A percentile compares a stretch with the other conserved stretches of the same genome.
Conservation (phyloP, 2,113 vertebrate genomes). For the Tychaedon coryphoeus region DNA sequence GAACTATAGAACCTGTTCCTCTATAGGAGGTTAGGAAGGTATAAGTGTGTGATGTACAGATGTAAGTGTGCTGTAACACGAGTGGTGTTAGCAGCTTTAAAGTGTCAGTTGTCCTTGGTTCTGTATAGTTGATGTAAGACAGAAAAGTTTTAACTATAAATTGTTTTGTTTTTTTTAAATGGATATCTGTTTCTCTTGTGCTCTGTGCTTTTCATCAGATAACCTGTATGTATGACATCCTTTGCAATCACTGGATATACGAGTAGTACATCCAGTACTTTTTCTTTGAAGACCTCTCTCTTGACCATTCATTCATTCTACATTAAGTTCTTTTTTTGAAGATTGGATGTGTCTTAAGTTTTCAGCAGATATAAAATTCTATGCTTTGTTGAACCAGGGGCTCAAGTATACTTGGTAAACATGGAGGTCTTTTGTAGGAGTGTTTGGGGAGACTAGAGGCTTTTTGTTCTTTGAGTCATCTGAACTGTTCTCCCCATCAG, state of each 20-base stretch:
- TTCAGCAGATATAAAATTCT: not conserved
- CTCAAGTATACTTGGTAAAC: fast-evolving
- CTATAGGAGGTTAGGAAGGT: fast-evolving
- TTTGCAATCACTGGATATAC: fast-evolving
- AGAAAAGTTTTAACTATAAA: not conserved
- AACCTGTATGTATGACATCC: not conserved
- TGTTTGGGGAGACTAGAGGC: not conserved
- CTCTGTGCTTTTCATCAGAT: not conserved
- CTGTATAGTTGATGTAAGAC: not conserved
- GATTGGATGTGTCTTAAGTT: not conserved
- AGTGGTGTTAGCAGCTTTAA: not conserved
- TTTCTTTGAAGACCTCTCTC: not conserved
- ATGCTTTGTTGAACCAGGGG: not conserved
- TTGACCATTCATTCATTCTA: not conserved
- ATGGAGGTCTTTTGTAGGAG: not conserved
- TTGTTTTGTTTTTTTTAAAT: not conserved
- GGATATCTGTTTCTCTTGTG: not conserved
- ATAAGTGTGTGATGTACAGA: not conserved
- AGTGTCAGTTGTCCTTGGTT: not conserved
- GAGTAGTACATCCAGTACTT: not conserved
- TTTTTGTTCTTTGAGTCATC: not conserved
- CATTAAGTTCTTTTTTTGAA: not conserved
- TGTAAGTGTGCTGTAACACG: not conserved
- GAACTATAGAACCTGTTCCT: not conserved
- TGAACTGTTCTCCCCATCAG: not conserved